phyloP scores from a whole-genome alignment of 2,797 vertebrate genomes.

The Muscicapa striata region DNA sequence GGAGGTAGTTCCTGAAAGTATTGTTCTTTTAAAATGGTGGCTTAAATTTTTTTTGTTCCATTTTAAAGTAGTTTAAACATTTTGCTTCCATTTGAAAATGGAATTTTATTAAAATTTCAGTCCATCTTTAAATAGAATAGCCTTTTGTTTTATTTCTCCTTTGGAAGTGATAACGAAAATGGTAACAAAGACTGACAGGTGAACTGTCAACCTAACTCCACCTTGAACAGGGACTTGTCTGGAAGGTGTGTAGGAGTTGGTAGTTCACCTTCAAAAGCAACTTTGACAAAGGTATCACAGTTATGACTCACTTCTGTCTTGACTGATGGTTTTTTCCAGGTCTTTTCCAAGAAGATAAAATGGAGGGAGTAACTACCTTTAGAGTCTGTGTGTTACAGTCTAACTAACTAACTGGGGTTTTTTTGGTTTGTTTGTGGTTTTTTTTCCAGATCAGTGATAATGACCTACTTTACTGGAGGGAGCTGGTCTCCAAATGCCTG shows the following conservation, averaged over 20 bases:
- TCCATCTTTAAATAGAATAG: neutral
- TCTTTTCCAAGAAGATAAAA: neutral
- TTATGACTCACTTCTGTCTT: neutral
- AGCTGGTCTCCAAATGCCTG: conserved; percentile 90
- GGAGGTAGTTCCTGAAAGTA: neutral
- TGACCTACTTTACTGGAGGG: conserved; percentile 89
- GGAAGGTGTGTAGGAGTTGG: neutral
- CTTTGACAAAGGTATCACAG: neutral
- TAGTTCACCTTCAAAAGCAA: neutral
- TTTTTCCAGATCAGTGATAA: conserved; percentile 84
- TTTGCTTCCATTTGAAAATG: rapidly evolving
- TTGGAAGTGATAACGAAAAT: neutral
- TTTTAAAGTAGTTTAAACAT: neutral
- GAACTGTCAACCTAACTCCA: neutral
- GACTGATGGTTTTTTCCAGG: neutral
- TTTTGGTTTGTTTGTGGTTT: neutral
- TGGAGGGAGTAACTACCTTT: neutral
- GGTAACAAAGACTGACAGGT: neutral
- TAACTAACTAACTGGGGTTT: neutral
- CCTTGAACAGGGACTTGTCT: rapidly evolving
- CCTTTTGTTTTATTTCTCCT: neutral
- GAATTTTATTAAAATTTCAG: rapidly evolving
- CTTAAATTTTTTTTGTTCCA: neutral
- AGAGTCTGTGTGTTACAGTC: neutral
- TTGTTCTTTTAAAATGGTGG: rapidly evolving